Evolutionary conservation across 2,888 invertebrate genomes (phyloP).

Genomic region (Bursaphelenchus okinawaensis): DNA sequence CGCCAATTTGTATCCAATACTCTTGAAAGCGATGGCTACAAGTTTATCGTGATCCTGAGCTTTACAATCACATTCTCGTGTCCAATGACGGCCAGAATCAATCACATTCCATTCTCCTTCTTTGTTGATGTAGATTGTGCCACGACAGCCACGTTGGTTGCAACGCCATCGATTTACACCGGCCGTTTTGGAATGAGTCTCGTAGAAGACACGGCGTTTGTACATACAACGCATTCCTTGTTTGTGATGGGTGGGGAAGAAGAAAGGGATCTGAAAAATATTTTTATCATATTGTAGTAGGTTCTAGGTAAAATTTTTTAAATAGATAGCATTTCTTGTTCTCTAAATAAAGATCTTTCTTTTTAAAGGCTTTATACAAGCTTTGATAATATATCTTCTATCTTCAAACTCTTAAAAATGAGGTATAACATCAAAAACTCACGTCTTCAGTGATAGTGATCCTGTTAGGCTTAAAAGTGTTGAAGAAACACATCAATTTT

Average conservation of each 20-base stretch:
- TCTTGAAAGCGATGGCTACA: neutral
- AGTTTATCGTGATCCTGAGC: neutral
- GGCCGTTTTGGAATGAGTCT: neutral
- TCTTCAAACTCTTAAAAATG: no score
- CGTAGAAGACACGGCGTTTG: neutral
- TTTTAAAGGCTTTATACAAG: no score
- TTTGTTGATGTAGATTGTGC: neutral
- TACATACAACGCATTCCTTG: neutral
- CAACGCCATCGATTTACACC: neutral
- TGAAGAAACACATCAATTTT: neutral
- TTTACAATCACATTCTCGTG: neutral
- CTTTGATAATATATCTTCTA: no score
- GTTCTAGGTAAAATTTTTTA: no score
- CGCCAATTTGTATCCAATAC: neutral
- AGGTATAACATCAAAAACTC: no score
- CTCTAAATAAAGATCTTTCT: no score
- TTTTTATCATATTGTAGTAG: no score
- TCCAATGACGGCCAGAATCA: neutral
- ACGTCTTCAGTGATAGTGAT: neutral
- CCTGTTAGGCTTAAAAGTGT: neutral
- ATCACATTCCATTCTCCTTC: neutral
- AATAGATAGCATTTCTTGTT: no score
- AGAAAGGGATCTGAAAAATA: neutral
- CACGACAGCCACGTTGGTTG: neutral
- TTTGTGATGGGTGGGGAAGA: neutral